phyloP scores from a whole-genome alignment of 2,888 invertebrate genomes.

The Melolontha melolontha region DNA sequence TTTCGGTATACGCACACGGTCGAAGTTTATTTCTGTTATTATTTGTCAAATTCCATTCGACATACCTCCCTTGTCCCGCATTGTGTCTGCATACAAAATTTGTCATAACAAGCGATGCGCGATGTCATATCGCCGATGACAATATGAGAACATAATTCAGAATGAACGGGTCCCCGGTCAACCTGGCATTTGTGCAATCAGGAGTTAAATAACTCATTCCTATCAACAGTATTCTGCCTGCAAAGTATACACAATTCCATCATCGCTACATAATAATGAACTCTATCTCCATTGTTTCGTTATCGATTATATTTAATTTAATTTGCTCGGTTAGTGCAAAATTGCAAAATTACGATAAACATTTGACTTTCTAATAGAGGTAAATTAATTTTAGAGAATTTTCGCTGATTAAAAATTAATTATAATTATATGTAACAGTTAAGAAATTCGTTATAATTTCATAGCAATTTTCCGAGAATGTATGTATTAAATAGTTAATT shows the following conservation, averaged over 20 bases:
- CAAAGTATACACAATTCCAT: conserved; percentile 55
- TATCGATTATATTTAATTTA: conserved; percentile 51
- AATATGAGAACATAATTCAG: conserved; percentile 60
- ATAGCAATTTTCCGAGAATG: no score
- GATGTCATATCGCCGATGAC: conserved; percentile 59
- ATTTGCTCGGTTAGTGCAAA: conserved; percentile 26
- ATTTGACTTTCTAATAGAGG: background rate
- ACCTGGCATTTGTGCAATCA: conserved; percentile 64
- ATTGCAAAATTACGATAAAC: background rate
- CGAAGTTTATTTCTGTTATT: conserved; percentile 40
- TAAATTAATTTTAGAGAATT: no score
- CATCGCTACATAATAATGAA: conserved; percentile 51
- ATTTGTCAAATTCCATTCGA: conserved; percentile 57
- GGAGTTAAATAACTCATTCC: conserved; percentile 63
- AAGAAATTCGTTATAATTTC: no score
- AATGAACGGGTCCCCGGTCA: conserved; percentile 53
- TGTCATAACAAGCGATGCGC: conserved; percentile 61
- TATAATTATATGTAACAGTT: no score
- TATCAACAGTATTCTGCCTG: conserved; percentile 57
- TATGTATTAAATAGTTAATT: no score
- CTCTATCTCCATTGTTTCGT: conserved; percentile 36
- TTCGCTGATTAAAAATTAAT: no score
- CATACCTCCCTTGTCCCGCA: conserved; percentile 31
- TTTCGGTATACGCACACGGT: conserved; percentile 24
- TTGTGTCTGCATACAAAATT: conserved; percentile 57